These are phyloP conservation scores for Incurvaria masculella DNA, from an alignment of 2,888 invertebrate species.

Conservation along the genomic window DNA sequence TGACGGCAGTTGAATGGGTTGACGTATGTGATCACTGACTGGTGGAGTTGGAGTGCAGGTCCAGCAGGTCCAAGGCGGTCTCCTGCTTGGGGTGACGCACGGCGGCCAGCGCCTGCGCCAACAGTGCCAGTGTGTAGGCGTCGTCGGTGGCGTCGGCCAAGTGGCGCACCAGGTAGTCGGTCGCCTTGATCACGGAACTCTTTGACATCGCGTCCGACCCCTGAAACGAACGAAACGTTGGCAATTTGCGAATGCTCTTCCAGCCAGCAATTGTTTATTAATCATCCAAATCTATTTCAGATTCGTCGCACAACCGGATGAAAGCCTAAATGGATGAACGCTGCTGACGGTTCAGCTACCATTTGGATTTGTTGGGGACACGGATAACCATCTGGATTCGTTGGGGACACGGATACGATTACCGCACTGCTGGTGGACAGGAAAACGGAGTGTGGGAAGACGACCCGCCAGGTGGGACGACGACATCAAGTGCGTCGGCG, in stretches of 20 bases:
- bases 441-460: too few species aligned
- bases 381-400: too few species aligned
- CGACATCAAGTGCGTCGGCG: too few species aligned
- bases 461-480: too few species aligned
- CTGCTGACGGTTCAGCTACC: constrained; percentile 88
- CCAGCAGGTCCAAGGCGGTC: constrained; percentile 51
- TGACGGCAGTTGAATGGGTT: too few species aligned
- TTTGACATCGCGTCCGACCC: constrained; percentile 50
- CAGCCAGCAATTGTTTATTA: not conserved
- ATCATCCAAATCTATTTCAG: constrained; percentile 29
- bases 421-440: constrained; percentile 58
- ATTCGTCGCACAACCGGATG: constrained; percentile 62
- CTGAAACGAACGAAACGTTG: constrained; percentile 26
- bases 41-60: constrained; percentile 46
- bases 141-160: constrained; percentile 62
- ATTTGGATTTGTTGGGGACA: constrained; percentile 88
- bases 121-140: constrained; percentile 74
- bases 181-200: constrained; percentile 69
- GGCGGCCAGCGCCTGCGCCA: constrained; percentile 71
- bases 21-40: too few species aligned
- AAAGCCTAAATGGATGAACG: constrained; percentile 81
- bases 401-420: constrained; percentile 73
- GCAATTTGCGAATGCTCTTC: not conserved
- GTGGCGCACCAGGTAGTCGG: constrained; percentile 69
- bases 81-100: constrained; percentile 70